phyloP scores from a whole-genome alignment of 2,113 vertebrate species.

The Charadrius vociferus region DNA sequence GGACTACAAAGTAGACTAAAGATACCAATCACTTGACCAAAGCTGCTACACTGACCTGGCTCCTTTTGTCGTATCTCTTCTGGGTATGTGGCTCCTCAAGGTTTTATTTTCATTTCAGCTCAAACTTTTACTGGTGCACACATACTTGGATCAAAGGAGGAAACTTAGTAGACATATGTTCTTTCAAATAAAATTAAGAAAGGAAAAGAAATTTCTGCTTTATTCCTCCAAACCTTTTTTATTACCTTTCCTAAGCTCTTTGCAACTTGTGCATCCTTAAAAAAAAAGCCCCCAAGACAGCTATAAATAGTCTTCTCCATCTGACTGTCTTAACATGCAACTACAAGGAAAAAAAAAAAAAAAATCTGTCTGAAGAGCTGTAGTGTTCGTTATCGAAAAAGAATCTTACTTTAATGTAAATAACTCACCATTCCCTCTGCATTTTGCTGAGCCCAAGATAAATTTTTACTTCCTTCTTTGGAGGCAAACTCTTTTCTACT shows the following conservation, averaged over 20 bases:
- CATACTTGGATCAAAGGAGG: background rate
- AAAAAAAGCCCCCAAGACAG: background rate
- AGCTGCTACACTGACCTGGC: background rate
- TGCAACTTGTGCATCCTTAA: background rate
- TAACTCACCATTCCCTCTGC: conserved; percentile 88
- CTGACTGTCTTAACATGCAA: background rate
- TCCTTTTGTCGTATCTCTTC: background rate
- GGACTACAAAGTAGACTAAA: background rate
- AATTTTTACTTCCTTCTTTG: conserved; percentile 91
- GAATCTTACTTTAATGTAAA: background rate
- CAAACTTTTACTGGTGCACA: background rate
- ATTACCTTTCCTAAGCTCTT: background rate
- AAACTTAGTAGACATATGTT: background rate
- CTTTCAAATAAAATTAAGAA: background rate
- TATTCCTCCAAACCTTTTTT: background rate
- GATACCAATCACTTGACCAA: background rate
- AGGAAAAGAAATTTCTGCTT: background rate
- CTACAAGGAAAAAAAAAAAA: background rate
- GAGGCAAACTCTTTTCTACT: conserved; percentile 89
- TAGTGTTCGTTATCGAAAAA: background rate
- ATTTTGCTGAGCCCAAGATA: conserved; percentile 92
- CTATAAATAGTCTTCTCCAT: background rate
- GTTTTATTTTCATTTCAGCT: background rate
- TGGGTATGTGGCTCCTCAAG: background rate
- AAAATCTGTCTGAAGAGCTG: background rate